Conservation (phyloP, 2,888 invertebrate genomes). For the Thecophora atra region DNA sequence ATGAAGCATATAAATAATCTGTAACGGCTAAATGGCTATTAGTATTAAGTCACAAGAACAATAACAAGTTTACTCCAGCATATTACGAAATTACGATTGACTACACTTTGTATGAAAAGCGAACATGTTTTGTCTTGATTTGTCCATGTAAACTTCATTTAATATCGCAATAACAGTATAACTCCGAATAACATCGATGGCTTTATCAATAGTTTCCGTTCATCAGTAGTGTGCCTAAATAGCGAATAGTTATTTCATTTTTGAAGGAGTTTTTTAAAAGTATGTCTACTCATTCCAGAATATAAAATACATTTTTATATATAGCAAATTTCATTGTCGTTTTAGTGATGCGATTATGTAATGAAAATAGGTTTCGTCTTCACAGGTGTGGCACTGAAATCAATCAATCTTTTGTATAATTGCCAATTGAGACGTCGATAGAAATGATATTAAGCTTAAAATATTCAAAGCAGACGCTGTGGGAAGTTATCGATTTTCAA, state of each 20-base stretch:
- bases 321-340: not conserved
- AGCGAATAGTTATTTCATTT: constrained; percentile 24
- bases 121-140: not conserved
- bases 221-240: constrained; percentile 36
- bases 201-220: constrained; percentile 19
- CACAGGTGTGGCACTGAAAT: no score
- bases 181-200: constrained; percentile 25
- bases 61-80: constrained; percentile 9
- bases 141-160: not conserved
- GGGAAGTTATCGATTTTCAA: not conserved
- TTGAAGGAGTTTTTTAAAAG: constrained; percentile 27
- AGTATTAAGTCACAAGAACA: constrained; percentile 23
- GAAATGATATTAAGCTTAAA: no score
- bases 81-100: constrained; percentile 12
- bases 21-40: constrained; percentile 27
- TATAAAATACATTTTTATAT: not conserved
- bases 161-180: not conserved
- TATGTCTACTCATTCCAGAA: constrained; percentile 35
- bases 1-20: constrained; percentile 17
- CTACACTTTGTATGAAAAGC: not conserved
- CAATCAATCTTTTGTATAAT: no score
- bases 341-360: not conserved
- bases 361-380: no score
- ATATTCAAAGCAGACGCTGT: no score
- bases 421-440: no score